Evolutionary conservation across 2,888 invertebrate genomes (phyloP).

Genomic region (Caradrina clavipalpis): DNA sequence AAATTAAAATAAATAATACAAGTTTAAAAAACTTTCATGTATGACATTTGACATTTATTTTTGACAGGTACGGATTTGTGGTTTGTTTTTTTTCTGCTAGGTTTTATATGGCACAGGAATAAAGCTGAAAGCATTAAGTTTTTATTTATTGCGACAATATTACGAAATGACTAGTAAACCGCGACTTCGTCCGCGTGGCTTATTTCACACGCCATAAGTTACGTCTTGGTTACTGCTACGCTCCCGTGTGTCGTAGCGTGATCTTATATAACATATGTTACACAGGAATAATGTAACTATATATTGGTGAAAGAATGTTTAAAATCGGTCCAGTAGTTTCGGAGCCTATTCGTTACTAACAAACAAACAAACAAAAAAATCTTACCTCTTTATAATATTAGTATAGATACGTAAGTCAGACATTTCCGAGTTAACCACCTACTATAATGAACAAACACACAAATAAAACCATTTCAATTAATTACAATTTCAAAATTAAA

Average conservation of each 20-base stretch:
- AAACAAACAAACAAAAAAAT: too few species aligned
- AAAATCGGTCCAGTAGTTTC: too few species aligned
- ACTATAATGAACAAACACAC: background rate
- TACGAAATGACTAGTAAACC: too few species aligned
- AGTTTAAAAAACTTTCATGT: slow-evolving; percentile 2
- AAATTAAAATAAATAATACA: background rate
- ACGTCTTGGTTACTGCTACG: too few species aligned
- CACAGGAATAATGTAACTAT: too few species aligned
- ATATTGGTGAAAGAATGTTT: too few species aligned
- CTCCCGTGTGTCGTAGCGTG: too few species aligned
- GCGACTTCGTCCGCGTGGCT: too few species aligned
- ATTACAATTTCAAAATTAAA: slow-evolving; percentile 32
- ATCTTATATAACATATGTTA: too few species aligned
- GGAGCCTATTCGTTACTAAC: too few species aligned
- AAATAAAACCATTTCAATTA: slow-evolving; percentile 23
- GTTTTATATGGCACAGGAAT: slow-evolving; percentile 6
- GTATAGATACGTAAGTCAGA: background rate
- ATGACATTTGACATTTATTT: slow-evolving; percentile 21
- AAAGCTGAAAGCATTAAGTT: background rate
- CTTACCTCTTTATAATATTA: too few species aligned
- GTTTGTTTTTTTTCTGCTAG: background rate
- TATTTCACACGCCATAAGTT: too few species aligned
- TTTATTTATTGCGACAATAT: background rate
- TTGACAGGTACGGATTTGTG: slow-evolving; percentile 12
- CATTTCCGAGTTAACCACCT: background rate